Percentiles rank a stretch among this genome's conserved stretches.
These are phyloP conservation scores for Allolobophora icterica DNA, from an alignment of 2,888 invertebrate genomes.

Conservation along the genomic window DNA sequence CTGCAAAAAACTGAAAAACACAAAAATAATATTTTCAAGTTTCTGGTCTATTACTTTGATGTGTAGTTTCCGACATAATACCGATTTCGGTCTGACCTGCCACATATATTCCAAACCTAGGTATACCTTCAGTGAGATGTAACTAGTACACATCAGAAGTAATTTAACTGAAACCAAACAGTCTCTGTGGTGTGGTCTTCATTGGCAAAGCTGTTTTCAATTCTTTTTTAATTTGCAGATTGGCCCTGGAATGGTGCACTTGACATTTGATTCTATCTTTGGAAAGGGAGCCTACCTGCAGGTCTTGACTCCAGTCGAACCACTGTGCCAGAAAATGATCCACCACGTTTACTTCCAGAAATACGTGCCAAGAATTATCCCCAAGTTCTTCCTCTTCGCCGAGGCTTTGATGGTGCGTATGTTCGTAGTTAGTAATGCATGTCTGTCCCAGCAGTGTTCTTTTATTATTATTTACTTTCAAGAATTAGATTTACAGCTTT, in stretches of 20 bases:
- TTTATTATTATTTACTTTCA: background rate
- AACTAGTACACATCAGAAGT: no score
- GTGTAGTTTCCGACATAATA: no score
- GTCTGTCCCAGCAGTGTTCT: background rate
- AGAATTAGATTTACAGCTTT: background rate
- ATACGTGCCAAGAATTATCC: constrained; percentile 71
- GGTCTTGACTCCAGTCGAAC: constrained; percentile 79
- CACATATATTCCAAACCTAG: no score
- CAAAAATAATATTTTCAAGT: no score
- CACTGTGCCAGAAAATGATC: constrained; percentile 77
- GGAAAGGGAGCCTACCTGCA: constrained; percentile 73
- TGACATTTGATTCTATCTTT: constrained; percentile 71
- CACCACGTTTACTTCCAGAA: constrained; percentile 78
- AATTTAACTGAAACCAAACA: no score
- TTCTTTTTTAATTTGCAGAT: constrained; percentile 52
- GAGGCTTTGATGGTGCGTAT: constrained; percentile 70
- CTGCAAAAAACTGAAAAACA: no score
- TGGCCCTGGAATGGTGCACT: constrained; percentile 76
- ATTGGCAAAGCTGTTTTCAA: background rate
- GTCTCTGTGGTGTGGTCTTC: no score
- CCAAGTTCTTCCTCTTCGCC: constrained; percentile 73
- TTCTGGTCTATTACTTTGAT: no score
- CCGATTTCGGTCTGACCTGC: no score
- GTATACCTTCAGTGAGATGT: no score
- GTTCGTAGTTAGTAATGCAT: background rate